Percentiles rank a stretch among this genome's conserved stretches.
phyloP scores from a whole-genome alignment of 2,888 invertebrate genomes.

The Cephus runcator region DNA sequence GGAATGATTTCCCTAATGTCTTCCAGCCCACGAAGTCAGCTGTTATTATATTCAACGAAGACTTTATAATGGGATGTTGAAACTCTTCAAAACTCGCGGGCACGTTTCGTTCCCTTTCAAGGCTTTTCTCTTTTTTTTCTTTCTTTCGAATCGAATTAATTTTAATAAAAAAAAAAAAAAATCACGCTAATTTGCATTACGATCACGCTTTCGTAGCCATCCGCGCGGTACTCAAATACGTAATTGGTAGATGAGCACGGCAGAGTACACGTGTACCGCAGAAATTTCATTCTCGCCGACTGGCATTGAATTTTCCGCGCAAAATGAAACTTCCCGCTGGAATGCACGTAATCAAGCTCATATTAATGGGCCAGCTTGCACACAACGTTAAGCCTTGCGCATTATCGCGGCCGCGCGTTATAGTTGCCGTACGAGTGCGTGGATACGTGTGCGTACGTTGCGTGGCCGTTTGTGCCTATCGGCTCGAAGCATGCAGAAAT shows the following conservation, averaged over 20 bases:
- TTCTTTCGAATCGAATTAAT: no score
- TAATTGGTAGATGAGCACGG: no score
- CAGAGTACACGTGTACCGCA: not conserved
- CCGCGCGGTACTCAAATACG: no score
- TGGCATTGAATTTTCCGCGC: conserved; percentile 1
- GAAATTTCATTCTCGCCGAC: not conserved
- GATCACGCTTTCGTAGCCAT: no score
- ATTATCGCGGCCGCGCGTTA: conserved; percentile 1
- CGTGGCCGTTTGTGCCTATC: not conserved
- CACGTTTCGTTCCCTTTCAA: conserved; percentile 26
- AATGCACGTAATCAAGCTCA: conserved; percentile 4
- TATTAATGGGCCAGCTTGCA: conserved; percentile 1
- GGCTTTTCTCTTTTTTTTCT: no score
- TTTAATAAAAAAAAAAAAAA: no score
- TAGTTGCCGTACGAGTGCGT: not conserved
- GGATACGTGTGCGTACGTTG: not conserved
- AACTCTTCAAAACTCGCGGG: conserved; percentile 60
- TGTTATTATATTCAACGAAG: conserved; percentile 64
- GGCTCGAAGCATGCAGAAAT: conserved; percentile 14
- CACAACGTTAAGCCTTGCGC: not conserved
- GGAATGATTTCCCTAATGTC: conserved; percentile 63
- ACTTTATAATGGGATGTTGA: conserved; percentile 63
- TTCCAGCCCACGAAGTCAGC: conserved; percentile 60
- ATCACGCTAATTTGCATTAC: no score
- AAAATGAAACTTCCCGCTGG: conserved; percentile 3